Evolutionary conservation across 2,797 vertebrate species (phyloP).

Genomic region (Sebastes vulpes): DNA sequence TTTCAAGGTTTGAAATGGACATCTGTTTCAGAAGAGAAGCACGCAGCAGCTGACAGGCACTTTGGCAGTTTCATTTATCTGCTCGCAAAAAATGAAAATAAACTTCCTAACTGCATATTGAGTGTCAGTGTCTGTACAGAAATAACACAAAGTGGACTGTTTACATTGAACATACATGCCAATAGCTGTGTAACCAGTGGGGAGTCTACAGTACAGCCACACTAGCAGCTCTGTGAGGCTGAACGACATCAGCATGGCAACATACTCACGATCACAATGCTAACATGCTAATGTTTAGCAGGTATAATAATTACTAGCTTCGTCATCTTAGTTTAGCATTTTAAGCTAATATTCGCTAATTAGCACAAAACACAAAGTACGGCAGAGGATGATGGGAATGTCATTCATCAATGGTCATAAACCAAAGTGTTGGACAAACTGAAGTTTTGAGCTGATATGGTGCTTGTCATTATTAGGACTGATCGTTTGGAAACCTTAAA

Average conservation of each 20-base stretch:
- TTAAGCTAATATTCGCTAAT: not conserved
- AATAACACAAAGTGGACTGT: not conserved
- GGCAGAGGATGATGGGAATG: not conserved
- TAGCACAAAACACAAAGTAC: not conserved
- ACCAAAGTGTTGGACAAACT: not conserved
- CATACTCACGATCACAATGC: not conserved
- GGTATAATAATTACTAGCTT: not conserved
- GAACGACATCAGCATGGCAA: not conserved
- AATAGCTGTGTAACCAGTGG: not conserved
- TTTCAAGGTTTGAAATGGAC: conserved; percentile 25
- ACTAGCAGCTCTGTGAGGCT: not conserved
- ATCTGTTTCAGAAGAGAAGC: conserved; percentile 18
- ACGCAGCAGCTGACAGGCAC: not conserved
- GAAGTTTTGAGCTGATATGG: not conserved
- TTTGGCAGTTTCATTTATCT: conserved; percentile 2
- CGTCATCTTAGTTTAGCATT: not conserved
- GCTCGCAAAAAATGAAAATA: conserved; percentile 13
- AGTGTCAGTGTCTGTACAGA: not conserved
- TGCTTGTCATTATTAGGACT: not conserved
- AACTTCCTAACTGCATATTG: not conserved
- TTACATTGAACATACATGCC: not conserved
- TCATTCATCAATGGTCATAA: not conserved
- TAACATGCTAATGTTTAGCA: not conserved
- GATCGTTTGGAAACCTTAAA: not conserved
- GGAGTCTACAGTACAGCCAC: too few relatives aligned